A percentile compares a stretch with the other conserved stretches of the same genome.
phyloP scores from a whole-genome alignment of 64 coral and sea anemone genomes.

The Exaiptasia diaphana region DNA sequence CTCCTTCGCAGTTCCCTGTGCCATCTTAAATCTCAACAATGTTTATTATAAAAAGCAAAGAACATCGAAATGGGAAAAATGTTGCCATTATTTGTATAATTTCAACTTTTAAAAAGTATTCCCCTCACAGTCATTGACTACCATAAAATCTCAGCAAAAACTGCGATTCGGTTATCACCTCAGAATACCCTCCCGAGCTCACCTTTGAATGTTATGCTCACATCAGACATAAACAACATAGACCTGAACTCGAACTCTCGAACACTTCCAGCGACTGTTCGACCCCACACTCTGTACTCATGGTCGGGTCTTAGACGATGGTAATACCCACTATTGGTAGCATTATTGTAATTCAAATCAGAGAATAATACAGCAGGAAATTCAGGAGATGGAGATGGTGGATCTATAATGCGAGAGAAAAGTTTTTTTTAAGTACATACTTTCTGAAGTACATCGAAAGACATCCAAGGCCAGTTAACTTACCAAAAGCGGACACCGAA shows the following conservation, averaged over 20 bases:
- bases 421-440: too few species aligned
- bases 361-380: conserved; percentile 80
- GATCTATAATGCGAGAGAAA: conserved; percentile 29
- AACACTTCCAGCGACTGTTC: conserved; percentile 49
- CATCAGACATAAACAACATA: conserved; percentile 64
- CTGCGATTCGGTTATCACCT: too few species aligned
- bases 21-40: not conserved
- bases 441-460: too few species aligned
- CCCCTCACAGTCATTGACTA: too few species aligned
- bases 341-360: conserved; percentile 72
- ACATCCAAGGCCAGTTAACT: too few species aligned
- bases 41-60: too few species aligned
- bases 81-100: too few species aligned
- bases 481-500: too few species aligned
- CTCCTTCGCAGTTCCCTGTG: not conserved
- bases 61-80: too few species aligned
- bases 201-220: conserved; percentile 84
- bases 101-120: not conserved
- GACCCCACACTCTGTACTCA: conserved; percentile 87
- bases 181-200: not conserved
- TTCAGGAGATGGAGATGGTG: conserved; percentile 69
- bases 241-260: conserved; percentile 83
- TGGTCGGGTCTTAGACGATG: conserved; percentile 45
- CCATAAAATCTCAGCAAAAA: too few species aligned
- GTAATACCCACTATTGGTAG: conserved; percentile 41